Evolutionary conservation across 2,113 vertebrate genomes (phyloP).

Genomic region (Tachycineta bicolor): DNA sequence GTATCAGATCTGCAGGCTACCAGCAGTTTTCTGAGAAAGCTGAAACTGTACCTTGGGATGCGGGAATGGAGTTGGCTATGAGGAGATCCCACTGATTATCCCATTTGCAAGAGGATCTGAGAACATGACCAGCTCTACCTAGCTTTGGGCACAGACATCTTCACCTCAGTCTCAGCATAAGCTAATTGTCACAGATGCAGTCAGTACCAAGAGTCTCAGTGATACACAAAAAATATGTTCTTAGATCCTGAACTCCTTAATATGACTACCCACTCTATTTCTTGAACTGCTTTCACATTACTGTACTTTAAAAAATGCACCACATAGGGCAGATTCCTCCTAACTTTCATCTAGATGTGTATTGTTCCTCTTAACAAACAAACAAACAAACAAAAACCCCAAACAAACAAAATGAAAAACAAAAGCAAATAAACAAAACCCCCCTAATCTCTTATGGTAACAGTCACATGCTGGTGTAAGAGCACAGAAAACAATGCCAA

Average conservation of each 20-base stretch:
- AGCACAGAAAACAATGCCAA: neutral
- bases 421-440: neutral
- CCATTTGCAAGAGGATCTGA: neutral
- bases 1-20: neutral
- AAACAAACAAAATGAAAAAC: neutral
- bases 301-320: fast-evolving
- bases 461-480: neutral
- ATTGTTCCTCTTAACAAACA: neutral
- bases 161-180: neutral
- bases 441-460: neutral
- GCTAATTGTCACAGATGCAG: fast-evolving
- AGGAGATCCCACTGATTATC: neutral
- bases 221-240: neutral
- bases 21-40: neutral
- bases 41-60: neutral
- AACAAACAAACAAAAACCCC: neutral
- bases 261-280: neutral
- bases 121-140: neutral
- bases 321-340: neutral
- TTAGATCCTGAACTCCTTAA: neutral
- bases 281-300: neutral
- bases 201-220: neutral
- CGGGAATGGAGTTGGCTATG: fast-evolving
- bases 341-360: neutral
- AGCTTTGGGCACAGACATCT: neutral